Percentiles rank a stretch among this genome's conserved stretches.
phyloP scores from a whole-genome alignment of 2,797 vertebrate genomes.

The Danio tinwini region DNA sequence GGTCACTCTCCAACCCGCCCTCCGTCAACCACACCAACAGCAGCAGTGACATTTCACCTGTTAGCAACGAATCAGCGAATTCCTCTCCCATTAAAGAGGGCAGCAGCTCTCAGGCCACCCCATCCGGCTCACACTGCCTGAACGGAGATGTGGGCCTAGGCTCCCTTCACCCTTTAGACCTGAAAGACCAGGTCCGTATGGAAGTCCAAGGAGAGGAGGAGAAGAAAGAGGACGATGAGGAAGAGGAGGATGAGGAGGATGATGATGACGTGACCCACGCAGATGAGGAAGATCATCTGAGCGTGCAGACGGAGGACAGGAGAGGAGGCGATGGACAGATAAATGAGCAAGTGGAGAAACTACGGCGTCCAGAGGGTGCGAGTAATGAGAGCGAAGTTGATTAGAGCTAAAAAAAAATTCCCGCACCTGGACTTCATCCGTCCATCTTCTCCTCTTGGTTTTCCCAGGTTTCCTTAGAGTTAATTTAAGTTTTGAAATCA shows the following conservation, averaged over 20 bases:
- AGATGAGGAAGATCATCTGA: conserved; percentile 83
- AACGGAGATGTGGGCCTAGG: conserved; percentile 72
- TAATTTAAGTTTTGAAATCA: conserved; percentile 18
- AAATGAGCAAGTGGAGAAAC: conserved; percentile 96
- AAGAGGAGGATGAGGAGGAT: conserved; percentile 80
- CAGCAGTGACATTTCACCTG: conserved; percentile 98
- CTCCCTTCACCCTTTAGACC: conserved; percentile 75
- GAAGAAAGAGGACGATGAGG: conserved; percentile 69
- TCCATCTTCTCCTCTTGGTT: conserved; percentile 6
- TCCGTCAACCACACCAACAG: conserved; percentile 88
- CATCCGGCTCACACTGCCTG: conserved; percentile 77
- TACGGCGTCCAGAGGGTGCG: conserved; percentile 92
- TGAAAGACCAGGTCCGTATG: conserved; percentile 91
- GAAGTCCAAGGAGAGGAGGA: conserved; percentile 95
- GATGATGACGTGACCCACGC: conserved; percentile 77
- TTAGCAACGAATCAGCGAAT: conserved; percentile 89
- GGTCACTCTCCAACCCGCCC: conserved; percentile 76
- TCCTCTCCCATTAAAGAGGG: conserved; percentile 90
- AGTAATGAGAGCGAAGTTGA: conserved; percentile 94
- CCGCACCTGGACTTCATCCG: not conserved
- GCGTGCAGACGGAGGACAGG: conserved; percentile 91
- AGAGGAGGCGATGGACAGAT: conserved; percentile 96
- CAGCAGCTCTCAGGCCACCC: conserved; percentile 84
- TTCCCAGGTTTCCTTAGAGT: conserved; percentile 1
- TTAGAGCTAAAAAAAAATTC: conserved; percentile 72